Base-by-base conservation (phyloP, 2,797 vertebrate genomes). In the Hipposideros larvatus region DNA sequence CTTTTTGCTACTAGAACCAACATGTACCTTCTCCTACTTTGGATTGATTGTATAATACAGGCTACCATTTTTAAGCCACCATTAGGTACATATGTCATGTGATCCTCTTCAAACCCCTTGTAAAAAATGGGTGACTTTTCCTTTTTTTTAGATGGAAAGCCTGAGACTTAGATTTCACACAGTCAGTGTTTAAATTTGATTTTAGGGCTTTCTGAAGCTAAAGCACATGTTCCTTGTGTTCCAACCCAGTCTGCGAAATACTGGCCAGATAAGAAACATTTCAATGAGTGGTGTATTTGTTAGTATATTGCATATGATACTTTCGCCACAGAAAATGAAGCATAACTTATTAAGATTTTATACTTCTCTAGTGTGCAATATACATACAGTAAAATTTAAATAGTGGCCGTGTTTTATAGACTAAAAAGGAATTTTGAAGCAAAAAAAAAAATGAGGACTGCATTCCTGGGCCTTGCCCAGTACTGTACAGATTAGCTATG, bases 261-360 rank as follows among this genome's bases (percentile, higher is more conserved):
- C 65, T 61, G 31, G 79, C 90, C 83, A 73, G 65, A n/a, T 96
- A 90, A 89, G 93, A 86, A 96, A 79, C 51, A n/a, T 94, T 85
- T 95, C 87, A 93, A 0, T 87, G 73, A 96, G 71, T 71, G 55
- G 68, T 66, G 18, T 74, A 57, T 84, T 82, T 80, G 34, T 91
- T 88, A 82, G 31, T 86, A 16, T 86, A 74, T 86, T 92, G 63
- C 57, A 48, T 57, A 94, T 82, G 88, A 65, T 65, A n/a, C 48
- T 96, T 96, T 90, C 61, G 85, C 63, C 79, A 34, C 51, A 89
- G 65, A 93, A 95, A 93, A 71, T 43, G 41, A 87, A 86, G 22
- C 46, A 66, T 87, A 89, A 59, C 74, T 63, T 93, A 68, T 16
- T 92, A 70, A 73, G 68, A 89, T 86, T 92, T 92, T 94, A 79